Conservation (phyloP, 1,140 invertebrate species). For the Homarus americanus region DNA sequence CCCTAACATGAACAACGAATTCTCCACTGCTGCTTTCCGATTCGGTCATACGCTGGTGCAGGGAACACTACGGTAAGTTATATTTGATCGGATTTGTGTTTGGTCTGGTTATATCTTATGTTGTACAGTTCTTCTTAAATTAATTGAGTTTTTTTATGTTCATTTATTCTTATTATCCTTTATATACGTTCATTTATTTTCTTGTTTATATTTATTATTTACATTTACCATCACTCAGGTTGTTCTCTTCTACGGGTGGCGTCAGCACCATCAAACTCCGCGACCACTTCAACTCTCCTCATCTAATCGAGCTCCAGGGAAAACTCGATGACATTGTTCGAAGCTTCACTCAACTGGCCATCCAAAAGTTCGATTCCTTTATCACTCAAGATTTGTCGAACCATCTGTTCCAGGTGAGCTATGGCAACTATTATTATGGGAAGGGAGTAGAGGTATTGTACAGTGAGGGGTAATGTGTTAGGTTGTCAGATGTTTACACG, state of each 20-base stretch:
- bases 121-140: background rate
- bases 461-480: no score
- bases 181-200: background rate
- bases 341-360: slow-evolving; percentile 30
- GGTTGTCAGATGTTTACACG: no score
- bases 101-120: no score
- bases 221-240: background rate
- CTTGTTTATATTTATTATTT: background rate
- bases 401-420: slow-evolving; percentile 74
- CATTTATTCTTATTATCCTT: background rate
- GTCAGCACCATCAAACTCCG: slow-evolving; percentile 25
- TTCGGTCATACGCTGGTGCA: slow-evolving; percentile 79
- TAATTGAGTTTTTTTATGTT: background rate
- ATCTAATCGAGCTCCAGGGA: slow-evolving; percentile 11
- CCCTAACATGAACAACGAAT: slow-evolving; percentile 78
- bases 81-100: no score
- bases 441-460: no score
- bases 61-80: slow-evolving; percentile 38
- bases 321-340: slow-evolving; percentile 16
- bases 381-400: slow-evolving; percentile 74
- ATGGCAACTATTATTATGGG: background rate
- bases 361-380: slow-evolving; percentile 68
- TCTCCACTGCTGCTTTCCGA: slow-evolving; percentile 79
- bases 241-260: background rate
- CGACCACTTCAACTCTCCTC: slow-evolving; percentile 56